These are phyloP conservation scores for Psilopsiagon aurifrons DNA, from an alignment of 2,113 vertebrate genomes.

Conservation along the genomic window DNA sequence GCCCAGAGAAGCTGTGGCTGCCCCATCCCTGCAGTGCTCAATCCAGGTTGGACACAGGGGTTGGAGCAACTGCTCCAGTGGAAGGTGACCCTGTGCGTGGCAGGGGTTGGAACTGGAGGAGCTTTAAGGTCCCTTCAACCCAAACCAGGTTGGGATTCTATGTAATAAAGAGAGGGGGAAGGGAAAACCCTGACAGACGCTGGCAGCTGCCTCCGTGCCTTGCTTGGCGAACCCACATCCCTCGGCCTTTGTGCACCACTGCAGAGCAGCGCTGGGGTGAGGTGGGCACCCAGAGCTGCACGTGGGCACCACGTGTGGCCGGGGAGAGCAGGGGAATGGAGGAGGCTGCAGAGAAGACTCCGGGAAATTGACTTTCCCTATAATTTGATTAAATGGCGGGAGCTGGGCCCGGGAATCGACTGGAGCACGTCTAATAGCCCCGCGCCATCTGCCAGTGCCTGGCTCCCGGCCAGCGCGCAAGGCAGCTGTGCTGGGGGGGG, in stretches of 20 bases:
- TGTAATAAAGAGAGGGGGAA: not conserved
- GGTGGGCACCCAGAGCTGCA: not conserved
- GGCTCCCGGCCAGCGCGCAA: conserved; percentile 84
- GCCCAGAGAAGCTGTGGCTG: too few relatives aligned
- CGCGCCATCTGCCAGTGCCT: conserved; percentile 88
- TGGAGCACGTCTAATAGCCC: conserved; percentile 84
- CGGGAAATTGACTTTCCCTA: conserved; percentile 85
- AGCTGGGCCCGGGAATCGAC: conserved; percentile 83
- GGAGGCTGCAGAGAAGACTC: conserved; percentile 76
- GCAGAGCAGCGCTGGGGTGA: not conserved
- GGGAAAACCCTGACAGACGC: not conserved
- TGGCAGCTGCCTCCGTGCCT: not conserved
- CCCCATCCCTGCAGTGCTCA: too few relatives aligned
- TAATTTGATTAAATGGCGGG: conserved; percentile 91
- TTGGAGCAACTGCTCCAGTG: too few relatives aligned
- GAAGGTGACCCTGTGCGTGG: not conserved
- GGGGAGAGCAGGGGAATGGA: not conserved
- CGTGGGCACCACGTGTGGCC: not conserved
- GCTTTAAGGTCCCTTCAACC: not conserved
- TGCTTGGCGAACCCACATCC: not conserved
- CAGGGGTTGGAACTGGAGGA: not conserved
- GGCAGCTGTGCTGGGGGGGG: conserved; percentile 82
- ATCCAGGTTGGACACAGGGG: too few relatives aligned
- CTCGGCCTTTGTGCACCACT: not conserved
- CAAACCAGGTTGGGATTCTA: not conserved